Percentiles rank a stretch among this genome's conserved stretches.
phyloP scores from a whole-genome alignment of 2,888 invertebrate species.

The Alsophila aescularia region DNA sequence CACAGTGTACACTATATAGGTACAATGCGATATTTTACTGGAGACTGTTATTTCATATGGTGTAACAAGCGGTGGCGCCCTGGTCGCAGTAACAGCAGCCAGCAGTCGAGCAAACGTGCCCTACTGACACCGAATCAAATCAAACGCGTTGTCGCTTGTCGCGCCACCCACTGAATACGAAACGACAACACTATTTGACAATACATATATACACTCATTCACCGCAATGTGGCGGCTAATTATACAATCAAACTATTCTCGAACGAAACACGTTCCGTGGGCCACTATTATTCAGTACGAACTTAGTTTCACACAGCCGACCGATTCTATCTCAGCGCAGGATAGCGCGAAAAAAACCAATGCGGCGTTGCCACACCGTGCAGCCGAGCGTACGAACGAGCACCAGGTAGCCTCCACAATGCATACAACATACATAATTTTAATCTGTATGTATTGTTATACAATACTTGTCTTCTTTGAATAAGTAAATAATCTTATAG shows the following conservation, averaged over 20 bases:
- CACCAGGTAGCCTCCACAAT: slow-evolving; percentile 76
- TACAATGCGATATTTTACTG: slow-evolving; percentile 4
- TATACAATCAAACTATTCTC: slow-evolving; percentile 60
- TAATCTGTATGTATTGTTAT: slow-evolving; percentile 64
- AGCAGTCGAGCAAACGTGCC: slow-evolving; percentile 62
- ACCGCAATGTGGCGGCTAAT: slow-evolving; percentile 55
- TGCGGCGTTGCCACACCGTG: slow-evolving; percentile 82
- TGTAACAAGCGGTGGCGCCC: slow-evolving; percentile 43
- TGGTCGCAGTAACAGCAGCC: slow-evolving; percentile 44
- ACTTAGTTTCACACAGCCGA: slow-evolving; percentile 62
- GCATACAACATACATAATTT: slow-evolving; percentile 60
- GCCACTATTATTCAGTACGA: slow-evolving; percentile 57
- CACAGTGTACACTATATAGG: no score
- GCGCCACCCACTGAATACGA: slow-evolving; percentile 55
- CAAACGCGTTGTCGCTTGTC: slow-evolving; percentile 62
- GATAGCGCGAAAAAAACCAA: slow-evolving; percentile 76
- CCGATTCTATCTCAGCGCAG: slow-evolving; percentile 60
- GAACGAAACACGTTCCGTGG: slow-evolving; percentile 60
- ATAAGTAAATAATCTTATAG: slow-evolving; percentile 45
- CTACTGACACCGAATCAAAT: slow-evolving; percentile 77
- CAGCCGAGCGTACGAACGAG: slow-evolving; percentile 67
- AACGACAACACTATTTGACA: slow-evolving; percentile 54
- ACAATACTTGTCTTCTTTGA: slow-evolving; percentile 71
- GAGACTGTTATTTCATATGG: slow-evolving; percentile 56
- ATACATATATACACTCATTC: slow-evolving; percentile 51